phyloP scores from a whole-genome alignment of 2,797 vertebrate genomes.

The Syndactyla subalaris region DNA sequence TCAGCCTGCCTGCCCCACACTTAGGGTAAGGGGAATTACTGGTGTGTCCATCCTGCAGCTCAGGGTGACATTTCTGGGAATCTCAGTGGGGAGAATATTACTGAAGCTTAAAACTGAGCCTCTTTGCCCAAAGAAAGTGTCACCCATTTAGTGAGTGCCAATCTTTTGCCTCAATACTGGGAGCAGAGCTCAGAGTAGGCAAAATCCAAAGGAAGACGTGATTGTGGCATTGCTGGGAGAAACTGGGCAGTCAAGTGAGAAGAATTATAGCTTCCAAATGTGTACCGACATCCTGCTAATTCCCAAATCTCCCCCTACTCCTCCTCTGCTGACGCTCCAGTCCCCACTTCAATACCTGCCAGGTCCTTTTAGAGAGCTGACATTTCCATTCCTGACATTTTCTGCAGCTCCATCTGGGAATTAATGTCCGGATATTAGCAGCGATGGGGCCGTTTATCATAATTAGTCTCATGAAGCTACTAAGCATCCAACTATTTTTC shows the following conservation, averaged over 20 bases:
- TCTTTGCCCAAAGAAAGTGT: not conserved
- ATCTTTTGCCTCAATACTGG: not conserved
- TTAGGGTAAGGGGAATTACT: not conserved
- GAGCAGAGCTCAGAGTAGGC: not conserved
- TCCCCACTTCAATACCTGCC: slow-evolving; percentile 70
- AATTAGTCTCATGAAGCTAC: slow-evolving; percentile 76
- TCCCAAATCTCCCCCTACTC: slow-evolving; percentile 42
- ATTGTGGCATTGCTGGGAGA: not conserved
- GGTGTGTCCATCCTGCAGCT: not conserved
- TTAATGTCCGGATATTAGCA: slow-evolving; percentile 76
- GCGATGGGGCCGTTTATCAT: slow-evolving; percentile 73
- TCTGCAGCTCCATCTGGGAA: slow-evolving; percentile 73
- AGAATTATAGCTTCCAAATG: slow-evolving; percentile 30
- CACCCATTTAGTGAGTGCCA: not conserved
- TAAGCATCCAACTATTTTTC: slow-evolving; percentile 72
- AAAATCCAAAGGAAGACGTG: not conserved
- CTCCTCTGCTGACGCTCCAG: slow-evolving; percentile 47
- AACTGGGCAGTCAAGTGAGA: slow-evolving; percentile 1
- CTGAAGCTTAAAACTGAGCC: not conserved
- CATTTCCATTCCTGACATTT: slow-evolving; percentile 77
- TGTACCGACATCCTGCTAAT: slow-evolving; percentile 7
- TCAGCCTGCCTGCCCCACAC: not conserved
- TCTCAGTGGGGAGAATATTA: not conserved
- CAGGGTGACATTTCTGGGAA: not conserved
- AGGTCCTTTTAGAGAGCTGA: slow-evolving; percentile 73